Evolutionary conservation across 2,888 invertebrate species (phyloP), one percentile per base, ranked within the genome.

Genomic region (Synergus umbraculus): DNA sequence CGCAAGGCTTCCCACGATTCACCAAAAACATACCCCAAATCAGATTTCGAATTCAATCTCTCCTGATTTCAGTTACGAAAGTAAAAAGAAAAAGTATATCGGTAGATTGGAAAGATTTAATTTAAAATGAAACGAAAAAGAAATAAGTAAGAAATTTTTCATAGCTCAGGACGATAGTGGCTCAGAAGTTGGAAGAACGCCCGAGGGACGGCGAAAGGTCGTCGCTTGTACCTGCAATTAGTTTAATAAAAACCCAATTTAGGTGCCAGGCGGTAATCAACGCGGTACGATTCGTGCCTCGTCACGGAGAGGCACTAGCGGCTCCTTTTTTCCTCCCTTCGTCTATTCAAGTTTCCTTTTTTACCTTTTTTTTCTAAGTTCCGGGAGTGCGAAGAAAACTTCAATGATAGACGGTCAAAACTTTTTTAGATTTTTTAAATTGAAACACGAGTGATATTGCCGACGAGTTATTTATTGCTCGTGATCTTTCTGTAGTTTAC

Each of bases 401-500:
- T 77, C 15, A 46, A 65, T 44, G 63, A 77, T 77, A 44, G 65
- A 49, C 18, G 13, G 79, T 81, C 81, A 81, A 86, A 87, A 87
- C 86, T 85, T 86, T 86, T 86, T 85, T 82, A 81, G 81, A 83
- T 83, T 79, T 78, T 85, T 83, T 86, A 86, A 87, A 88, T 87
- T 88, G 87, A 88, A 89, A 87, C 85, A 83, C 79, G 79, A 79
- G 81, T 83, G 86, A 85, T 87, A 86, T 85, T 84, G 2, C 9
- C n/a, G 4, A 15, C 15, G 15, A 13, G 15, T 49, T 13, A 49
- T 49, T 49, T 15, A 49, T 49, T 49, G 49, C 5, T 15, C 15
- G 15, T 49, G 15, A 49, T 49, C 15, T 15, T 15, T 49, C 15
- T 49, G 1, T 13, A 15, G 4, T 49, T 49, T 49, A 5, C 5